Conservation (phyloP, 2,797 vertebrate genomes). For the Scyliorhinus canicula region DNA sequence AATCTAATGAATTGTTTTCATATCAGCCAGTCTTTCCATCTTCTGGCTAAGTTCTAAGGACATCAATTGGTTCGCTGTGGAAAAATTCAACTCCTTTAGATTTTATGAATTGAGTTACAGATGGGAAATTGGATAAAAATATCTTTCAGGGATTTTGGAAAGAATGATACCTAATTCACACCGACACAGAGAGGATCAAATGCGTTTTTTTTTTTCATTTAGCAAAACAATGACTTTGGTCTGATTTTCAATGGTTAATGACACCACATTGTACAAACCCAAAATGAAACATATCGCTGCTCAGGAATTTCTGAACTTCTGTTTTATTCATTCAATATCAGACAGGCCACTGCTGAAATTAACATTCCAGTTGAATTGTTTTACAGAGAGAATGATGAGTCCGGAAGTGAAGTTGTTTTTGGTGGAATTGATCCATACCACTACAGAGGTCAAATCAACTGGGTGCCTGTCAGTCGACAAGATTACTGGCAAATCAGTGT, state of each 20-base stretch:
- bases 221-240: neutral
- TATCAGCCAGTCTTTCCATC: neutral
- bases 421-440: conserved; percentile 46
- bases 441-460: conserved; percentile 49
- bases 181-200: neutral
- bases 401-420: conserved; percentile 39
- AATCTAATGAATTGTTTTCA: neutral
- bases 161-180: neutral
- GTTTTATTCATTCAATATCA: conserved; percentile 39
- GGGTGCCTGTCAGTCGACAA: conserved; percentile 49
- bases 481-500: conserved; percentile 58
- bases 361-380: conserved; percentile 31
- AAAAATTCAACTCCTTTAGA: neutral
- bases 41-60: neutral
- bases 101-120: neutral
- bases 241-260: neutral
- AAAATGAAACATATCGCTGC: fast-evolving
- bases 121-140: neutral
- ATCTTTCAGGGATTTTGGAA: neutral
- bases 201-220: fast-evolving
- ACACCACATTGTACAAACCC: neutral
- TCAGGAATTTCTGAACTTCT: neutral
- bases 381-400: conserved; percentile 41
- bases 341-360: conserved; percentile 38
- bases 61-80: neutral